These are phyloP conservation scores for Elanus axillaris DNA, from an alignment of 2,113 vertebrate species.

Conservation along the genomic window DNA sequence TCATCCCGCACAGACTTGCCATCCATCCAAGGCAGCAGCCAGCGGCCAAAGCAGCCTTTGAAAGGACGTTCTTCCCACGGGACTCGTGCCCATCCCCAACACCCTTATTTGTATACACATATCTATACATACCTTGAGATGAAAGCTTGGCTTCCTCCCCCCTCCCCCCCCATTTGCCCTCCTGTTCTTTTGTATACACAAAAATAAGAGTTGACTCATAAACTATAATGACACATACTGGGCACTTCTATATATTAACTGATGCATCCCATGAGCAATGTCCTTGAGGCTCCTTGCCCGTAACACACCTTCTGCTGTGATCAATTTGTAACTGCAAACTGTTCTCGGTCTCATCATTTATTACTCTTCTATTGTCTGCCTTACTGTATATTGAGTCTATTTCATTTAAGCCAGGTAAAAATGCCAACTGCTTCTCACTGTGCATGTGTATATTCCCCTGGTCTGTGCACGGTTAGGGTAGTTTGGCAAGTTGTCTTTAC, in stretches of 20 bases:
- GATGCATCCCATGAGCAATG: neutral
- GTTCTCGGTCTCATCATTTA: neutral
- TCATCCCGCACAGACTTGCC: neutral
- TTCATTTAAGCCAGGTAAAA: neutral
- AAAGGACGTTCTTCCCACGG: neutral
- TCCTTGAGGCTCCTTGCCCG: constrained; percentile 13
- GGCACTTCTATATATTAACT: neutral
- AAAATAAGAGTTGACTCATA: neutral
- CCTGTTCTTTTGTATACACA: neutral
- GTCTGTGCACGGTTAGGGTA: rapidly evolving
- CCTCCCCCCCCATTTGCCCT: neutral
- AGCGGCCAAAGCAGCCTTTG: neutral
- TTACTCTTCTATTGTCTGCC: neutral
- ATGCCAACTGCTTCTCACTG: neutral
- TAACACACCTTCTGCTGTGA: neutral
- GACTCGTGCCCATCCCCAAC: neutral
- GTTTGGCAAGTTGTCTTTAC: neutral
- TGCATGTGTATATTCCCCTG: rapidly evolving
- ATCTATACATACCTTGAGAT: neutral
- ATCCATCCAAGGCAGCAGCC: neutral
- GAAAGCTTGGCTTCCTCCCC: neutral
- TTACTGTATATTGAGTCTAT: neutral
- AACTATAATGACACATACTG: neutral
- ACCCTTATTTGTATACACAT: neutral
- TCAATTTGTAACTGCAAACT: neutral